These are phyloP conservation scores for Forbesichthys papilliferus DNA, from an alignment of 2,113 vertebrate genomes.

Conservation along the genomic window DNA sequence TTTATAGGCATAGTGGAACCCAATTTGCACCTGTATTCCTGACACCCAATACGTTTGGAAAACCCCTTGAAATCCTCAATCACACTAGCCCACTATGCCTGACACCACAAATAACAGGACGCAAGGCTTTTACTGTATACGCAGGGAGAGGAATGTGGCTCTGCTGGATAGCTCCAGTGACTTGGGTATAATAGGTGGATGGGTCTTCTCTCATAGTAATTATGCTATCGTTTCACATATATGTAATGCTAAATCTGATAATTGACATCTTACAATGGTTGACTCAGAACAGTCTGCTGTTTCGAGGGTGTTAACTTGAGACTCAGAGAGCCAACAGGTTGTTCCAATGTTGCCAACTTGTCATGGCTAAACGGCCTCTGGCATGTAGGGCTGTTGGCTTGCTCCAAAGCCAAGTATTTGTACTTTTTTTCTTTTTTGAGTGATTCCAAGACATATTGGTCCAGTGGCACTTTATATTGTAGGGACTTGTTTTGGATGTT, in stretches of 20 bases:
- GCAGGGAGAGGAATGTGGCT: conserved; percentile 21
- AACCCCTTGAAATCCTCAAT: conserved; percentile 48
- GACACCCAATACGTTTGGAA: conserved; percentile 47
- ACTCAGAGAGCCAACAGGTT: conserved; percentile 45
- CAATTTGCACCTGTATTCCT: conserved; percentile 20
- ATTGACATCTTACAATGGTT: conserved; percentile 27
- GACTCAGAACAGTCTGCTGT: conserved; percentile 48
- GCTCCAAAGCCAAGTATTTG: conserved; percentile 18
- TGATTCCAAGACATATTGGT: conserved; percentile 12
- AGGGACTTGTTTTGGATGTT: not conserved
- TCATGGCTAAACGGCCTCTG: conserved; percentile 53
- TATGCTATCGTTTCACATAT: too few species aligned
- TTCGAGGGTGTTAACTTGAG: conserved; percentile 54
- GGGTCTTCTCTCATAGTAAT: too few species aligned
- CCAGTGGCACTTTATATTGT: not conserved
- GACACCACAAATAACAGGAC: conserved; percentile 36
- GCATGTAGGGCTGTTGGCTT: conserved; percentile 17
- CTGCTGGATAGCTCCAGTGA: conserved; percentile 26
- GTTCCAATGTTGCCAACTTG: conserved; percentile 54
- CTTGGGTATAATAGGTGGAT: not conserved
- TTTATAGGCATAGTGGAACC: conserved; percentile 23
- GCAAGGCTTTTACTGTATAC: conserved; percentile 16
- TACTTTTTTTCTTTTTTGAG: conserved; percentile 13
- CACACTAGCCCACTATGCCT: conserved; percentile 14
- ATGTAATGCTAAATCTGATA: conserved; percentile 14